Evolutionary conservation across 2,113 vertebrate genomes (phyloP), one percentile per base, ranked within the genome.

Genomic region (Grammomys dolichurus): DNA sequence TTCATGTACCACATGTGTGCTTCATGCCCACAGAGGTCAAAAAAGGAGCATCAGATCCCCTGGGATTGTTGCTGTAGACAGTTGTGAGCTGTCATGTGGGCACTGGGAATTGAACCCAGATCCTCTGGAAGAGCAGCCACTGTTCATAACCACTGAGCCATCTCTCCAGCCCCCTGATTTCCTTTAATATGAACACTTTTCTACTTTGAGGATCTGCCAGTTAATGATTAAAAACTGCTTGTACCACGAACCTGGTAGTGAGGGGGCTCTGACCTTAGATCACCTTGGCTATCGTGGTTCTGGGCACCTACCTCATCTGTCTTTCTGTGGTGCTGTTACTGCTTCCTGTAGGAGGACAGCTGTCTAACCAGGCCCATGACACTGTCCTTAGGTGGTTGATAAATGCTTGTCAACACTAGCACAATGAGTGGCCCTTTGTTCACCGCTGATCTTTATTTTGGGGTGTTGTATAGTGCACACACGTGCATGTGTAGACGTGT

Each of bases 351-450:
- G 31, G 58, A 89, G 95, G 70, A 10, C 3, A 3, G 58, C 13
- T 63, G 7, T 76, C 13, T 87, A 8, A 24, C 10, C 5, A 17
- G 51, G 24, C 70, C 51, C 12, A 0, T 17, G 28, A 24, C 46
- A 2, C 51, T n/a, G 12, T 19, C 31, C n/a, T 5, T 17, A 28
- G 70, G 63, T 0, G 0, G 12, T 2, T 28, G 63, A 31, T 48
- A 60, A 48, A 54, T 10, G 1, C 58, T 67, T 60, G 36, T 43
- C 43, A 40, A 28, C 10, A 51, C 36, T 8, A 77, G 54, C 17
- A 12, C 28, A n/a, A 40, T 8, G 31, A 87, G 82, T 24, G 48
- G 8, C 11, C 24, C 6, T 77, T 72, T 72, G 36, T 43, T 48
- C 28, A 51, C 46, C 48, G 31, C 46, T 36, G n/a, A 28, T 28